Evolutionary conservation across 1,140 invertebrate species (phyloP).

Genomic region (Linepithema humile): DNA sequence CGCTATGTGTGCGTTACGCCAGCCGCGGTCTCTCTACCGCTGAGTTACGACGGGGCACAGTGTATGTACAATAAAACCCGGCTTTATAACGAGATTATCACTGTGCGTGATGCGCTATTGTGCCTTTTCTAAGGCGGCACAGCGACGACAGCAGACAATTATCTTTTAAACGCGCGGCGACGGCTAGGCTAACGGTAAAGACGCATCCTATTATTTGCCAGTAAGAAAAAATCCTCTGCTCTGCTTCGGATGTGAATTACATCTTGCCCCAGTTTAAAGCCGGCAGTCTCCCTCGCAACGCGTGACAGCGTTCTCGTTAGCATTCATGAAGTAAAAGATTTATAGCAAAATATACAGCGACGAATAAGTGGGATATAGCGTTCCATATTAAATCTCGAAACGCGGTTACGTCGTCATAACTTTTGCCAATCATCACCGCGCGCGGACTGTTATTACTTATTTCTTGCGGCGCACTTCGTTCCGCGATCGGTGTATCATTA

Average conservation of each 20-base stretch:
- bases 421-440: not conserved
- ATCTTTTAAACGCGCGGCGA: slow-evolving; percentile 28
- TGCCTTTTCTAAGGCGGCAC: slow-evolving; percentile 33
- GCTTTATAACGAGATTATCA: slow-evolving; percentile 66
- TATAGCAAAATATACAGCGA: not conserved
- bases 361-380: not conserved
- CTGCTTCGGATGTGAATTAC: slow-evolving; percentile 1
- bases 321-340: not conserved
- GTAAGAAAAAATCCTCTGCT: slow-evolving; percentile 5
- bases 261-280: not conserved
- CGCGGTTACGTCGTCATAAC: not conserved
- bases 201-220: not conserved
- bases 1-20: not conserved
- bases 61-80: slow-evolving; percentile 61
- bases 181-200: slow-evolving; percentile 35
- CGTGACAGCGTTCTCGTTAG: too few relatives aligned
- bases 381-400: not conserved
- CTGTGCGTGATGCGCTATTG: not conserved
- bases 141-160: slow-evolving; percentile 18
- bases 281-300: not conserved
- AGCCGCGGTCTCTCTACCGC: not conserved
- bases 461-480: not conserved
- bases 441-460: not conserved
- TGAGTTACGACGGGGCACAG: slow-evolving; percentile 25
- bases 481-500: not conserved